phyloP scores from a whole-genome alignment of 2,113 vertebrate species.

The Gavia stellata region DNA sequence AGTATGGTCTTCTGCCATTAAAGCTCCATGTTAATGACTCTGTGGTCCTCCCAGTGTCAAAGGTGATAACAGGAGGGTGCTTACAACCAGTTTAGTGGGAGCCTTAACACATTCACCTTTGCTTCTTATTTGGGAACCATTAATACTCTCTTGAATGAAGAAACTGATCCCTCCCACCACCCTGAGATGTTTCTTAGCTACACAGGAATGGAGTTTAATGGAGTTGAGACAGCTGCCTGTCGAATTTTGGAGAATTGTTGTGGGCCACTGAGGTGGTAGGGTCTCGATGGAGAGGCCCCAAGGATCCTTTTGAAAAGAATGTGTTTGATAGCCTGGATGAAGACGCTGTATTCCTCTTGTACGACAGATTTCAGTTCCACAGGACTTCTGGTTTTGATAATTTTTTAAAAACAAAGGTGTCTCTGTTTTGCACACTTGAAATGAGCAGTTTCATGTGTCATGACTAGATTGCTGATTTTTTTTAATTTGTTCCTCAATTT shows the following conservation, averaged over 20 bases:
- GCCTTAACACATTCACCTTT: rapidly evolving
- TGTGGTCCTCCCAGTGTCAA: neutral
- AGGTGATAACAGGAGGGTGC: neutral
- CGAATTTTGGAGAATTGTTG: neutral
- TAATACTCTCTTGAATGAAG: neutral
- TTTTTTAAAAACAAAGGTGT: neutral
- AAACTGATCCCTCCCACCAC: neutral
- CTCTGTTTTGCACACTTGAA: neutral
- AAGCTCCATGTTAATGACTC: neutral
- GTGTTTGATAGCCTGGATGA: neutral
- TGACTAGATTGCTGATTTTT: neutral
- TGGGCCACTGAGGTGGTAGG: neutral
- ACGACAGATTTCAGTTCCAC: neutral
- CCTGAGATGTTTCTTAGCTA: neutral
- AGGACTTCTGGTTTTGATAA: neutral
- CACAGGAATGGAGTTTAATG: neutral
- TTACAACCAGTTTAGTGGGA: neutral
- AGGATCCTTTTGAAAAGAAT: neutral
- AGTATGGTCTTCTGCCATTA: neutral
- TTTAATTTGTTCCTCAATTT: neutral
- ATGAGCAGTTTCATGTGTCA: neutral
- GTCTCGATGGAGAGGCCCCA: neutral
- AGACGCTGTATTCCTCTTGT: neutral
- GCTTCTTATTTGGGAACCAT: neutral
- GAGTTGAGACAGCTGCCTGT: neutral